A percentile compares a stretch with the other conserved stretches of the same genome.
Evolutionary conservation across 2,113 vertebrate species (phyloP).

Genomic region (Serilophus lunatus): DNA sequence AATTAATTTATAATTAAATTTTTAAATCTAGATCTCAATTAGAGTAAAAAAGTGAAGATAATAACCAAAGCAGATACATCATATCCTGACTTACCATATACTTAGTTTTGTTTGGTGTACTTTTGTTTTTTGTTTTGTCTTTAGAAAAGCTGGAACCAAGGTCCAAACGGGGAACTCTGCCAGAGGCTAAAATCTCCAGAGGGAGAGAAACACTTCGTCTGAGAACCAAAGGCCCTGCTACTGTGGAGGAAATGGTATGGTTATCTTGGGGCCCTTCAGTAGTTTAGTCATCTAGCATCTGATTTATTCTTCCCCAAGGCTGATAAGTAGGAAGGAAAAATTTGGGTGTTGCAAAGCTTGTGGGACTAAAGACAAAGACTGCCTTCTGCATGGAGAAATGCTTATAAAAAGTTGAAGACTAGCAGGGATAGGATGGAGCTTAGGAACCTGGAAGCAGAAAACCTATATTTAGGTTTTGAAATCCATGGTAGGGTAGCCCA

Average conservation of each 20-base stretch:
- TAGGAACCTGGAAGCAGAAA: not conserved
- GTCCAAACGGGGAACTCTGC: constrained; percentile 75
- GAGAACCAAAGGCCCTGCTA: constrained; percentile 88
- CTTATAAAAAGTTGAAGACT: not conserved
- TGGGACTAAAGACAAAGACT: not conserved
- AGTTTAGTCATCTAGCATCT: not conserved
- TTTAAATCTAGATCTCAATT: not conserved
- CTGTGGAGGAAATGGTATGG: constrained; percentile 87
- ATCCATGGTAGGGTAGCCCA: not conserved
- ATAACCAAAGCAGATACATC: not conserved
- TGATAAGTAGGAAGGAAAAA: not conserved
- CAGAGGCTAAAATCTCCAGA: constrained; percentile 77
- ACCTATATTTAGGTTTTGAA: not conserved
- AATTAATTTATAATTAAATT: not conserved
- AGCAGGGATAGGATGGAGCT: not conserved
- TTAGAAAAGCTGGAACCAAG: constrained; percentile 90
- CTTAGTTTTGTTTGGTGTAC: not conserved
- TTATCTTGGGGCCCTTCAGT: not conserved
- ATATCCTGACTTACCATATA: not conserved
- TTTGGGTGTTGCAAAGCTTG: not conserved
- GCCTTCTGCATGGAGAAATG: not conserved
- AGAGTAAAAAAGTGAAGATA: not conserved
- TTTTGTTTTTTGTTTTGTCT: not conserved
- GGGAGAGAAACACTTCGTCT: constrained; percentile 88
- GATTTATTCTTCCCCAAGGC: not conserved